phyloP scores from a whole-genome alignment of 2,888 invertebrate species.

The Pedicia rivosa region DNA sequence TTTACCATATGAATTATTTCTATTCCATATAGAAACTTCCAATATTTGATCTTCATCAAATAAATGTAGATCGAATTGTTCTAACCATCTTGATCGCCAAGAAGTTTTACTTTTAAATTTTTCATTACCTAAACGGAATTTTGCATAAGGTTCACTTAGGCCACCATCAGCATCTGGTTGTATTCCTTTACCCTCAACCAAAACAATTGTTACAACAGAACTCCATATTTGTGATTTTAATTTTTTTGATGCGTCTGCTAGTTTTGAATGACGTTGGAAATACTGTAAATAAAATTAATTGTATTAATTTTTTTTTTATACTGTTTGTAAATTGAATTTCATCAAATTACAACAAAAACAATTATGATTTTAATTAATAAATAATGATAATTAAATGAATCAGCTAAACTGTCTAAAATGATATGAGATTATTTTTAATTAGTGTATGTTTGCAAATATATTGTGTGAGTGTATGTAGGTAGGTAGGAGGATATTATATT shows the following conservation, averaged over 20 bases:
- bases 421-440: too few species aligned
- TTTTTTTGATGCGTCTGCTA: conserved; percentile 65
- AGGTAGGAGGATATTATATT: too few species aligned
- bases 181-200: conserved; percentile 88
- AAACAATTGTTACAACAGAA: conserved; percentile 90
- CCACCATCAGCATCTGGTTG: conserved; percentile 79
- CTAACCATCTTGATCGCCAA: conserved; percentile 83
- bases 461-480: too few species aligned
- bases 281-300: conserved; percentile 40
- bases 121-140: conserved; percentile 93
- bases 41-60: conserved; percentile 88
- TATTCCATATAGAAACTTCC: conserved; percentile 73
- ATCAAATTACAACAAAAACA: too few species aligned
- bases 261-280: conserved; percentile 57
- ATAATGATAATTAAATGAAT: too few species aligned
- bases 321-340: too few species aligned
- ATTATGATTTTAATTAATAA: too few species aligned
- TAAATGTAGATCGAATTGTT: conserved; percentile 92
- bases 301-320: background rate
- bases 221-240: conserved; percentile 95
- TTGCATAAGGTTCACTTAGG: conserved; percentile 84
- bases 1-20: conserved; percentile 36
- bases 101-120: conserved; percentile 91
- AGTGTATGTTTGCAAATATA: too few species aligned
- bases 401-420: too few species aligned